Evolutionary conservation across 2,797 vertebrate genomes (phyloP).

Genomic region (Rhynchotus rufescens): DNA sequence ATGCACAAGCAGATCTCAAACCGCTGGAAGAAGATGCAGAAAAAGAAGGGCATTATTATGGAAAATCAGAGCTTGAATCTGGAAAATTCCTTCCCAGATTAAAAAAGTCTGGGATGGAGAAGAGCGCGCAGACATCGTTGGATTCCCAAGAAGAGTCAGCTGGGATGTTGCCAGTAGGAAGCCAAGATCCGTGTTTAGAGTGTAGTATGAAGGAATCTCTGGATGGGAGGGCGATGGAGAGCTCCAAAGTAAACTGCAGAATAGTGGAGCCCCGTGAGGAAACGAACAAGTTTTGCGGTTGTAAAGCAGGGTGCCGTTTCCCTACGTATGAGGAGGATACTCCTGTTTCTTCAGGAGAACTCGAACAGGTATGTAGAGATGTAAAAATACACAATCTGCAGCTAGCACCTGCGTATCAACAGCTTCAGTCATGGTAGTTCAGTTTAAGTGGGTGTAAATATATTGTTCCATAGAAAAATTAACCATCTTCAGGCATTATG

Average conservation of each 20-base stretch:
- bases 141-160: constrained; percentile 96
- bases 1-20: constrained; percentile 96
- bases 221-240: constrained; percentile 78
- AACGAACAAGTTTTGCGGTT: constrained; percentile 82
- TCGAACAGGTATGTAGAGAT: constrained; percentile 87
- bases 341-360: constrained; percentile 84
- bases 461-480: constrained; percentile 45
- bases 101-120: constrained; percentile 99
- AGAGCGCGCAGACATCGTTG: constrained; percentile 99
- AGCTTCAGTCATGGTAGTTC: constrained; percentile 37
- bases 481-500: constrained; percentile 18
- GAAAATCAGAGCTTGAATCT: constrained; percentile 98
- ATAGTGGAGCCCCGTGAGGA: constrained; percentile 85
- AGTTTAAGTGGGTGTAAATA: constrained; percentile 12
- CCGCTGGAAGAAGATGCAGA: constrained; percentile 99
- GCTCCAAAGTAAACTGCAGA: constrained; percentile 84
- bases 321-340: constrained; percentile 88
- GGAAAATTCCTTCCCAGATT: constrained; percentile 96
- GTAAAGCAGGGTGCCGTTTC: constrained; percentile 84
- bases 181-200: constrained; percentile 89
- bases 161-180: constrained; percentile 84
- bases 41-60: constrained; percentile 96
- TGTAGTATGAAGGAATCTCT: constrained; percentile 85
- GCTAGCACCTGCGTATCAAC: constrained; percentile 49
- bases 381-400: constrained; percentile 47